These are phyloP conservation scores for Perizoma flavofasciatum DNA, from an alignment of 2,888 invertebrate species.

Conservation along the genomic window DNA sequence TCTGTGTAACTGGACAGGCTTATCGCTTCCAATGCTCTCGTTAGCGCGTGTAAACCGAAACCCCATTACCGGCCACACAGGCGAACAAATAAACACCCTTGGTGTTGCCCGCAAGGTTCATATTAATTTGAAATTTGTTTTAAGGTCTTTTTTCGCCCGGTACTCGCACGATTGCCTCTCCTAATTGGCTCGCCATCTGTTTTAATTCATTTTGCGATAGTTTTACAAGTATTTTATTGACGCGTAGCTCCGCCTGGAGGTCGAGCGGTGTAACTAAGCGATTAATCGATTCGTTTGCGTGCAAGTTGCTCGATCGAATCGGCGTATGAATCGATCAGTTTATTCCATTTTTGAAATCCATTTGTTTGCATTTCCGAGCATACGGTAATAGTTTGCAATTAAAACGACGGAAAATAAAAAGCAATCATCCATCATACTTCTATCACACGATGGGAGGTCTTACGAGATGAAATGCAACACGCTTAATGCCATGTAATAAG, in stretches of 20 bases:
- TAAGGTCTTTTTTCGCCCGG: conserved; percentile 73
- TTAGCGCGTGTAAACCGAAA: conserved; percentile 78
- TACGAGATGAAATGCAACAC: conserved; percentile 36
- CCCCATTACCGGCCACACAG: conserved; percentile 62
- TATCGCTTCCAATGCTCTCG: conserved; percentile 74
- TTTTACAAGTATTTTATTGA: conserved; percentile 84
- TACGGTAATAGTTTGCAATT: conserved; percentile 34
- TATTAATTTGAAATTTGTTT: conserved; percentile 47
- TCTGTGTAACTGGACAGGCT: conserved; percentile 75
- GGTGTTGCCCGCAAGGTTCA: conserved; percentile 39
- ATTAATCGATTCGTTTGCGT: conserved; percentile 81
- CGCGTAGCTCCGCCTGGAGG: conserved; percentile 80
- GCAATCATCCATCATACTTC: conserved; percentile 37
- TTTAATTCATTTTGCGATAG: conserved; percentile 84
- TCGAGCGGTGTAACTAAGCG: conserved; percentile 70
- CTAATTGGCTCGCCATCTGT: conserved; percentile 83
- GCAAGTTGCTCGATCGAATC: conserved; percentile 67
- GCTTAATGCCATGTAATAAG: conserved; percentile 44
- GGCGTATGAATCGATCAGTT: conserved; percentile 61
- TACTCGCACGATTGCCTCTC: conserved; percentile 81
- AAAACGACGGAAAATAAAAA: conserved; percentile 28
- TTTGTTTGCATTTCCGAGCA: conserved; percentile 22
- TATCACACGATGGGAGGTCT: conserved; percentile 61
- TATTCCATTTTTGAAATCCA: conserved; percentile 58
- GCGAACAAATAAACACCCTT: conserved; percentile 56